Percentiles rank a stretch among this genome's conserved stretches.
These are phyloP conservation scores for Chiroxiphia lanceolata DNA, from an alignment of 2,797 vertebrate species.

Conservation along the genomic window DNA sequence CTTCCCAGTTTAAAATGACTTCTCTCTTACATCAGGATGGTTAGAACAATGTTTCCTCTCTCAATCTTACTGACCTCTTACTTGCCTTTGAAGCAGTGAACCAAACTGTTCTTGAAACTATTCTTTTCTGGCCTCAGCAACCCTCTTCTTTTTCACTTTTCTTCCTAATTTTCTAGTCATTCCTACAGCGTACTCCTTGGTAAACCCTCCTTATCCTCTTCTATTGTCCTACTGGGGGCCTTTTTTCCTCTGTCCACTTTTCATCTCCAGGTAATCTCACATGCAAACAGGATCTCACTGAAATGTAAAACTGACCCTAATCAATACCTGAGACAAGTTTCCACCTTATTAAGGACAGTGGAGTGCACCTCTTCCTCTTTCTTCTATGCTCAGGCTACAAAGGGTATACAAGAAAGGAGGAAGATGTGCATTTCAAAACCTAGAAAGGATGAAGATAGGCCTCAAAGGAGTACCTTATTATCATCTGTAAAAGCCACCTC, in stretches of 20 bases:
- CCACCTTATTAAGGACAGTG: neutral
- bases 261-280: neutral
- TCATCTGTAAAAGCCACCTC: slow-evolving; percentile 5
- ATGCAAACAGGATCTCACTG: neutral
- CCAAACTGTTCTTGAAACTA: neutral
- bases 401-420: neutral
- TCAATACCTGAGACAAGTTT: neutral
- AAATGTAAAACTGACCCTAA: neutral
- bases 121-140: neutral
- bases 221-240: neutral
- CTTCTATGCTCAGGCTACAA: neutral
- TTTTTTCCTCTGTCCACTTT: neutral
- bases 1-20: neutral
- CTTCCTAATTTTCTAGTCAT: neutral
- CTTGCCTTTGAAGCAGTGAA: neutral
- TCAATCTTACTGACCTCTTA: neutral
- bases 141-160: neutral
- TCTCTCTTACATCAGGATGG: neutral
- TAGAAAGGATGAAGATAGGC: neutral
- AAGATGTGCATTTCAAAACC: neutral
- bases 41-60: neutral
- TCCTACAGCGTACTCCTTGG: neutral
- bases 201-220: neutral
- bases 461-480: neutral
- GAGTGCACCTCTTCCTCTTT: neutral